These are phyloP conservation scores for Leucophenga varia DNA, from an alignment of 1,140 invertebrate genomes.

Conservation along the genomic window DNA sequence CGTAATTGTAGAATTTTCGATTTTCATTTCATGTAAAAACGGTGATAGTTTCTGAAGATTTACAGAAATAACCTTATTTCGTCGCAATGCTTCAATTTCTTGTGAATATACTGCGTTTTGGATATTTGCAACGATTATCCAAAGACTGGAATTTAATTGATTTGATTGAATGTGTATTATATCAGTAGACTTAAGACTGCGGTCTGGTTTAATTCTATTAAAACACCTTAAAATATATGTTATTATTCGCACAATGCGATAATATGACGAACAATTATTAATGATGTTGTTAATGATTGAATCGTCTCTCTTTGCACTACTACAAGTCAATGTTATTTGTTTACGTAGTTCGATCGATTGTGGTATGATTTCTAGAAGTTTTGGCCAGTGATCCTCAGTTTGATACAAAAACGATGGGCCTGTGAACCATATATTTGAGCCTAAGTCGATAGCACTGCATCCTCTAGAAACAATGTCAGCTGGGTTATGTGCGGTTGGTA, in stretches of 20 bases:
- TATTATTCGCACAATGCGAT: not conserved
- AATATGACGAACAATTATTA: conserved; percentile 3
- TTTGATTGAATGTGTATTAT: not conserved
- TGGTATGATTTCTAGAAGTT: no score
- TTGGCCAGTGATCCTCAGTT: no score
- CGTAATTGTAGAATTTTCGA: not conserved
- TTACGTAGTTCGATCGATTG: no score
- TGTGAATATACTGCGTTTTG: not conserved
- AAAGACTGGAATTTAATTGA: not conserved
- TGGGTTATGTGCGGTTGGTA: not conserved
- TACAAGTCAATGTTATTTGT: no score
- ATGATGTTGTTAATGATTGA: no score
- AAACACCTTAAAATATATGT: not conserved
- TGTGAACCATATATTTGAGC: not conserved
- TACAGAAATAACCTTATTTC: no score
- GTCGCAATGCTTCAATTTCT: not conserved
- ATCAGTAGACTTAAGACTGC: not conserved
- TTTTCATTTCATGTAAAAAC: conserved; percentile 4
- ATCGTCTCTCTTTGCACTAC: no score
- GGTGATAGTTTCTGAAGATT: not conserved
- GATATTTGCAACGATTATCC: not conserved
- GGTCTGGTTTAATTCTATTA: not conserved
- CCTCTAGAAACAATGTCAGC: not conserved
- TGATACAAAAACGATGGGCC: not conserved
- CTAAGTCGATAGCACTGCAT: not conserved